A percentile compares a stretch with the other conserved stretches of the same genome.
Evolutionary conservation across 1,140 invertebrate genomes (phyloP).

Genomic region (Lethocerus indicus): DNA sequence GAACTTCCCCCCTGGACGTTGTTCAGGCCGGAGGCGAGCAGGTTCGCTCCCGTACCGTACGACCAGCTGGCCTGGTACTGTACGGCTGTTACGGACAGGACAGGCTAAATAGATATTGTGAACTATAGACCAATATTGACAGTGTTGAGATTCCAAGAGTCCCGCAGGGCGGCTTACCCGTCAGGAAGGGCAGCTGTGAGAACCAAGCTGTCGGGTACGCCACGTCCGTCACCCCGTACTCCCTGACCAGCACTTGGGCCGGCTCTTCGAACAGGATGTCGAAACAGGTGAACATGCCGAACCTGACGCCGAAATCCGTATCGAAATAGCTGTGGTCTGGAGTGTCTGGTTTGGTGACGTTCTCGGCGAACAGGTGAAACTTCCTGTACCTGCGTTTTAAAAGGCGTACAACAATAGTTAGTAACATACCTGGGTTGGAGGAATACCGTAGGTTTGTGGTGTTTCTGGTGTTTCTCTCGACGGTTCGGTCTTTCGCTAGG

Average conservation of each 20-base stretch:
- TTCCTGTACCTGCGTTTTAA: conserved; percentile 47
- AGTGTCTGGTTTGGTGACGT: conserved; percentile 28
- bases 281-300: conserved; percentile 59
- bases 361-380: conserved; percentile 45
- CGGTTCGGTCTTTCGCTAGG: too few species aligned
- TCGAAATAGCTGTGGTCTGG: conserved; percentile 37
- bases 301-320: conserved; percentile 67
- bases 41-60: neutral
- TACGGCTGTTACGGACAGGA: too few species aligned
- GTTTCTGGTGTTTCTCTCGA: too few species aligned
- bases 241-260: conserved; percentile 30
- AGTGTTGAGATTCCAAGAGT: too few species aligned
- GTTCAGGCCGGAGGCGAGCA: neutral
- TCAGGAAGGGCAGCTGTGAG: conserved; percentile 50
- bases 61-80: neutral
- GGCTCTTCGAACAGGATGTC: conserved; percentile 54
- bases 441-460: too few species aligned
- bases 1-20: neutral
- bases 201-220: conserved; percentile 55
- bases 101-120: too few species aligned
- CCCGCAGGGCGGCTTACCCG: conserved; percentile 33
- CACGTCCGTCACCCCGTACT: conserved; percentile 41
- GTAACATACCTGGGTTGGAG: too few species aligned
- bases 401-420: too few species aligned
- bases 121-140: too few species aligned